Evolutionary conservation across 2,888 invertebrate species (phyloP), one percentile per base, ranked within the genome.

Genomic region (Cheilosia grossa): DNA sequence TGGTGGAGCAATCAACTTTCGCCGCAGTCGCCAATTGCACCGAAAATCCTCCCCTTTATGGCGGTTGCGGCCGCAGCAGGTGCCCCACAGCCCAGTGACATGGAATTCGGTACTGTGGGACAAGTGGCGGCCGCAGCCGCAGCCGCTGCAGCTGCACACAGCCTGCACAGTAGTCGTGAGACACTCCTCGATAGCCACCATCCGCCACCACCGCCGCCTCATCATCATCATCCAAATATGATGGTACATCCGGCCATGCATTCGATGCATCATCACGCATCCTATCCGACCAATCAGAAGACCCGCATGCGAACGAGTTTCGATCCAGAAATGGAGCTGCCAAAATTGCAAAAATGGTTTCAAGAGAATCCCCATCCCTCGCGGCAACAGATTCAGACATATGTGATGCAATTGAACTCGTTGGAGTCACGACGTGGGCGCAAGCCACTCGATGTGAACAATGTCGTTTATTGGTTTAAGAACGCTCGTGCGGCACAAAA

Each of bases 391-490:
- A 98, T 99, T 90, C 97, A 98, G 89, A 96, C 97, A 87, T 99
- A 98, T 92, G 97, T 99, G 74, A 95, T 97, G 88, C 98, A 98
- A 90, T 93, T 99, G 87, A 99, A 99, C 91, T 95, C 95, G 80
- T 93, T 98, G 87, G 98, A 98, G 90, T 98, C 98, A 64, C 94
- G 99, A 51, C 94, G 97, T 67, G 98, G 98, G 1, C 94, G 98
- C 59, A 98, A 98, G 90, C 98, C 98, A 0, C 93, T 99, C 67
- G 98, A 99, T 92, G 96, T 98, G 4, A 98, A 98, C 90, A 98
- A 98, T 90, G 98, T 98, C 17, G 98, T 98, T 17, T 98, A 98
- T 90, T 98, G 98, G 98, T 99, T 99, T 92, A 98, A 99, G 91
- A 99, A 99, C 90, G 98, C 99, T 0, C 94, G 99, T 66, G 99